Evolutionary conservation across 2,888 invertebrate species (phyloP).

Genomic region (Oscheius sp.): DNA sequence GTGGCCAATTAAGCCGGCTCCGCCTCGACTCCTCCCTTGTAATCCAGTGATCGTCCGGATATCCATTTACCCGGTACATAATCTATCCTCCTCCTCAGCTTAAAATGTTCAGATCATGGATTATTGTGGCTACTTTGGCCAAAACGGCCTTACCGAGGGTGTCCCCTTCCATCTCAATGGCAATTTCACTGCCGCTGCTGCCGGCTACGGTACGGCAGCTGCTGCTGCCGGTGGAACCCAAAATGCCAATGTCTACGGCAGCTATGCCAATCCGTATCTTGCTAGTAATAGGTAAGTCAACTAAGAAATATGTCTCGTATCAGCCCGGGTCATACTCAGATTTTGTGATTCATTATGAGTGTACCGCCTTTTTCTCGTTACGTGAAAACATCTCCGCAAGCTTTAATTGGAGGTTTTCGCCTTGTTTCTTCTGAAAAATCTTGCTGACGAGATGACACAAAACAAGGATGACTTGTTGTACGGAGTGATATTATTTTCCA

Average conservation of each 20-base stretch:
- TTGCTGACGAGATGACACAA: too few relatives aligned
- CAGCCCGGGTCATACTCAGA: neutral
- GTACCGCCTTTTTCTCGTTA: constrained; percentile 6
- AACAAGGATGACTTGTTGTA: neutral
- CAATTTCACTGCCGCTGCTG: constrained; percentile 22
- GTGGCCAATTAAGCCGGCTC: constrained; percentile 20
- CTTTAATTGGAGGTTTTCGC: neutral
- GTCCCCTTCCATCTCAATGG: constrained; percentile 38
- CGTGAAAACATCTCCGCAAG: neutral
- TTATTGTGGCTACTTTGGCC: constrained; percentile 56
- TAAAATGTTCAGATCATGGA: constrained; percentile 50
- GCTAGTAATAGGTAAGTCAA: constrained; percentile 36
- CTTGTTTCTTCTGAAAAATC: neutral
- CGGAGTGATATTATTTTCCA: neutral
- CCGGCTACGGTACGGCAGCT: constrained; percentile 35
- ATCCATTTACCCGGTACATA: constrained; percentile 27
- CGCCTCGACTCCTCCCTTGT: constrained; percentile 21
- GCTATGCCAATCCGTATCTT: constrained; percentile 57
- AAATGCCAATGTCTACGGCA: constrained; percentile 49
- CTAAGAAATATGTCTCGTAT: too few relatives aligned
- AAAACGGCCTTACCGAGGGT: constrained; percentile 34
- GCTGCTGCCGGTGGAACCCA: constrained; percentile 10
- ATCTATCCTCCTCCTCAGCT: constrained; percentile 16
- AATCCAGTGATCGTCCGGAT: constrained; percentile 34
- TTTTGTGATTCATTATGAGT: neutral